Conservation (phyloP, 2,797 vertebrate genomes). For the Phoeniculus purpureus region DNA sequence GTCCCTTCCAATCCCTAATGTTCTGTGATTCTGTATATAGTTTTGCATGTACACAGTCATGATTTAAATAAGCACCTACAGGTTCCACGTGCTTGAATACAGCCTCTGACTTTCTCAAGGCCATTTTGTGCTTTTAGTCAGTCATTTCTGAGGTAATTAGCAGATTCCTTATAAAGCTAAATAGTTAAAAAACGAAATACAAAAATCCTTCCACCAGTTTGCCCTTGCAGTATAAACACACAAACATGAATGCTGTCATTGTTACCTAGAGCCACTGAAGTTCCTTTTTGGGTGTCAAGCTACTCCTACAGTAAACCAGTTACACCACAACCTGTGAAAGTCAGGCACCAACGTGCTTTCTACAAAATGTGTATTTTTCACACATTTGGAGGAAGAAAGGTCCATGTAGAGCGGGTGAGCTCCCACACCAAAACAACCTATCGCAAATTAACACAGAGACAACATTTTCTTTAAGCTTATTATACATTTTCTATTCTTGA, state of each 20-base stretch:
- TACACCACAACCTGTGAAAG: not conserved
- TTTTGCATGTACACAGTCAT: not conserved
- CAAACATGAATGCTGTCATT: constrained; percentile 29
- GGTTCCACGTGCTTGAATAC: not conserved
- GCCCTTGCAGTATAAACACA: not conserved
- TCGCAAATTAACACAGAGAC: constrained; percentile 15
- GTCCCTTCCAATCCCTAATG: no score
- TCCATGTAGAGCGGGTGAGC: fast-evolving
- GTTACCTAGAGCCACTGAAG: not conserved
- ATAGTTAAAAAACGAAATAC: not conserved
- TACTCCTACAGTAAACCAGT: not conserved
- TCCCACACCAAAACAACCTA: not conserved
- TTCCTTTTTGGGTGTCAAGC: not conserved
- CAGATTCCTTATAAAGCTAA: not conserved
- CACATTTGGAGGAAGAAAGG: not conserved
- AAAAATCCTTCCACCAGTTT: not conserved
- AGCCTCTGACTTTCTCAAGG: not conserved
- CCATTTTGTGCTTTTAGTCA: not conserved
- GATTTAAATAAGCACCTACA: not conserved
- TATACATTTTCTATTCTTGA: not conserved
- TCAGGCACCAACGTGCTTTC: not conserved
- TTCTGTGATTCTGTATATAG: no score
- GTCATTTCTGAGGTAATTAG: constrained; percentile 17
- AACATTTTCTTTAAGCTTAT: not conserved
- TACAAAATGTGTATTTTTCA: not conserved